phyloP scores from a whole-genome alignment of 2,797 vertebrate genomes.

The Carduelis carduelis region DNA sequence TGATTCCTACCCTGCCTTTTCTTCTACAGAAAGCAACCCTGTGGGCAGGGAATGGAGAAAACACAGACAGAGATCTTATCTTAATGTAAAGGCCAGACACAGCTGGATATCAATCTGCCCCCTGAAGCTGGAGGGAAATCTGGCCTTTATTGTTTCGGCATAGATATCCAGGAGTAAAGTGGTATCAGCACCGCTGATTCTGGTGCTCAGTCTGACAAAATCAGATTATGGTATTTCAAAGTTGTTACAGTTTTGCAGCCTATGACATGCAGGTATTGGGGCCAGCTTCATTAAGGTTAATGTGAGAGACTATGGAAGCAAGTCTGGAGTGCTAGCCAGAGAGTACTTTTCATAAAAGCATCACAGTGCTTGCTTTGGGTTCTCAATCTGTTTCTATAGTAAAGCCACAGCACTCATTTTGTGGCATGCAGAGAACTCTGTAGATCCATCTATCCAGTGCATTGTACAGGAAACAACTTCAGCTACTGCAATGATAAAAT shows the following conservation, averaged over 20 bases:
- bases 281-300: neutral
- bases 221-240: neutral
- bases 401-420: neutral
- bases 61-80: neutral
- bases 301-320: neutral
- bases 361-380: neutral
- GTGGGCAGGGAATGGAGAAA: neutral
- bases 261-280: rapidly evolving
- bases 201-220: neutral
- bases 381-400: neutral
- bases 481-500: neutral
- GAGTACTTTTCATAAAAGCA: neutral
- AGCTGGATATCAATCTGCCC: neutral
- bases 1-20: neutral
- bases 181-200: neutral
- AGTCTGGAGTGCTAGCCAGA: neutral
- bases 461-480: neutral
- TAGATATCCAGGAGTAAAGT: neutral
- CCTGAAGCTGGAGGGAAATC: neutral
- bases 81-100: neutral
- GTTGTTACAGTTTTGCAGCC: neutral
- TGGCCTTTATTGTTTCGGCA: neutral
- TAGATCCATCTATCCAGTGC: neutral
- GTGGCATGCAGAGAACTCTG: neutral
- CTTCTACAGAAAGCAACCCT: neutral